phyloP scores from a whole-genome alignment of 1,140 invertebrate species.

The Euura saliciscinereae region DNA sequence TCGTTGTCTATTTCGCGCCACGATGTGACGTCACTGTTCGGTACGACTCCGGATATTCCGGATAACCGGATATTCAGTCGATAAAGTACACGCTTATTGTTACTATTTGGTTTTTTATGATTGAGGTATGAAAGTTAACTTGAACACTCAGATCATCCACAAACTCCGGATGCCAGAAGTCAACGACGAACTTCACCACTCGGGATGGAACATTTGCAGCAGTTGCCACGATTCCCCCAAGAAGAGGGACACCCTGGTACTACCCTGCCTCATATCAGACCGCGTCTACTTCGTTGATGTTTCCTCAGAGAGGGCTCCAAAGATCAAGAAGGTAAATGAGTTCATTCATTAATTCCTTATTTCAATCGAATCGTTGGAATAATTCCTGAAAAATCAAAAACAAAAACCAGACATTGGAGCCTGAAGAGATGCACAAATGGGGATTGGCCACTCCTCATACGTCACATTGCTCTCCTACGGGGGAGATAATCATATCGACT shows the following conservation, averaged over 20 bases:
- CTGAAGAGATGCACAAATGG: constrained; percentile 73
- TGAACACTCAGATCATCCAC: constrained; percentile 77
- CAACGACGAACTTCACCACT: constrained; percentile 93
- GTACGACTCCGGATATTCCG: too few species aligned
- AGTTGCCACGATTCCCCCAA: constrained; percentile 78
- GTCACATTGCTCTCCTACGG: constrained; percentile 88
- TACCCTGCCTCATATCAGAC: constrained; percentile 83
- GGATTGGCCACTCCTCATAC: constrained; percentile 89
- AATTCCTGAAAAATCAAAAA: constrained; percentile 7
- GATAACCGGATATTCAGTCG: neutral
- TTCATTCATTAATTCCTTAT: neutral
- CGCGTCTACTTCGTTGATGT: constrained; percentile 88
- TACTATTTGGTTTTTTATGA: too few species aligned
- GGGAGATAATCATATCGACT: constrained; percentile 94
- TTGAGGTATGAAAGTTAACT: constrained; percentile 20
- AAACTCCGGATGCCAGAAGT: constrained; percentile 77
- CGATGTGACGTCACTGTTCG: neutral
- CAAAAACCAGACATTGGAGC: constrained; percentile 67
- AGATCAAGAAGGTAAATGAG: constrained; percentile 65
- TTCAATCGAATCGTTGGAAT: neutral
- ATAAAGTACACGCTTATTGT: too few species aligned
- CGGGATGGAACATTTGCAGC: constrained; percentile 95
- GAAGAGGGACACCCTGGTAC: constrained; percentile 77
- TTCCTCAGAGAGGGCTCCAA: constrained; percentile 70
- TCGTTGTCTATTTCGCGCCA: neutral